Percentiles rank a stretch among this genome's conserved stretches.
phyloP scores from a whole-genome alignment of 1,140 invertebrate genomes.

The Olivierus martensii region DNA sequence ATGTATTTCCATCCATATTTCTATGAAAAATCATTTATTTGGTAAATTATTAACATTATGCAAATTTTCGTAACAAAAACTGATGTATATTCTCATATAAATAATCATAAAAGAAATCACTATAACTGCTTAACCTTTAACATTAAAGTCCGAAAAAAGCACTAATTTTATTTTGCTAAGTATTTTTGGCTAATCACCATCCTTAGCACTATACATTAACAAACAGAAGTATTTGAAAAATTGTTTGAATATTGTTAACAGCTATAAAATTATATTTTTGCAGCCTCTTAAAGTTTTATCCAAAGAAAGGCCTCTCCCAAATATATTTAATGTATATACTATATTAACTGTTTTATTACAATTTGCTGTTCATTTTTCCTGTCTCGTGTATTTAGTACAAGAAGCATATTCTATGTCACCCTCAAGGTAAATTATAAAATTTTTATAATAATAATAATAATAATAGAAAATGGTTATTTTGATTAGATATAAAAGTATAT shows the following conservation, averaged over 20 bases:
- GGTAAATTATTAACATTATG: too few relatives aligned
- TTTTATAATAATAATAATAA: too few relatives aligned
- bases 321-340: conserved; percentile 98
- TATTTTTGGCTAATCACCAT: too few relatives aligned
- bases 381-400: conserved; percentile 77
- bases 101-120: background rate
- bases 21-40: too few relatives aligned
- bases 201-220: too few relatives aligned
- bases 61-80: too few relatives aligned
- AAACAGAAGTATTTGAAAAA: too few relatives aligned
- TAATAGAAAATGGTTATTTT: too few relatives aligned
- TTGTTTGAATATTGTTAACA: too few relatives aligned
- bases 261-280: conserved; percentile 25
- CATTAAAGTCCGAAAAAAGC: background rate
- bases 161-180: background rate
- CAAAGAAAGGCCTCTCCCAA: conserved; percentile 85
- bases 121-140: background rate
- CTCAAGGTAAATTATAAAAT: conserved; percentile 27
- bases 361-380: conserved; percentile 88
- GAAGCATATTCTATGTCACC: conserved; percentile 42
- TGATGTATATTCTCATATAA: background rate
- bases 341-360: conserved; percentile 88
- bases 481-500: too few relatives aligned
- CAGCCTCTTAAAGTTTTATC: conserved; percentile 87
- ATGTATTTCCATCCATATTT: too few relatives aligned